phyloP scores from a whole-genome alignment of 2,888 invertebrate species.

The Ormyrus thymus region DNA sequence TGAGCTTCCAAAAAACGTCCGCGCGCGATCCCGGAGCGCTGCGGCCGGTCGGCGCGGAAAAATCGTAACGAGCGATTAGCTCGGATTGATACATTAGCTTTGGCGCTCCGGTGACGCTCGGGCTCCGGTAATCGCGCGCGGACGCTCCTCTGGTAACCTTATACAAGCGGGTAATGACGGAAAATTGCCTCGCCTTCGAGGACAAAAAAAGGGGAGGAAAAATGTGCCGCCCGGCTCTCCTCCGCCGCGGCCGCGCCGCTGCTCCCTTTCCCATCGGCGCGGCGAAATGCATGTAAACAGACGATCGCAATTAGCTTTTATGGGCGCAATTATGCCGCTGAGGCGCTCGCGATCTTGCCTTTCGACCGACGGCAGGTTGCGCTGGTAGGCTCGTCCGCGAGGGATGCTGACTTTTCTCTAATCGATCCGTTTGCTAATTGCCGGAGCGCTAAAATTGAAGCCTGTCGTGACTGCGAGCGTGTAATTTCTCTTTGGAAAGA shows the following conservation, averaged over 20 bases:
- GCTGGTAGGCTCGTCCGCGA: too few relatives aligned
- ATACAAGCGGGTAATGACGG: slow-evolving; percentile 39
- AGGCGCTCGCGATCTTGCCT: slow-evolving; percentile 4
- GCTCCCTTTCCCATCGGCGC: slow-evolving; percentile 23
- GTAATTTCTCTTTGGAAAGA: too few relatives aligned
- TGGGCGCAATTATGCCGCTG: slow-evolving; percentile 34
- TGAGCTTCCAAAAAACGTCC: background rate
- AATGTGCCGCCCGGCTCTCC: background rate
- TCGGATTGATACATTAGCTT: slow-evolving; percentile 46
- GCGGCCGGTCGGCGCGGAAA: background rate
- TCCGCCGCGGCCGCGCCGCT: too few relatives aligned
- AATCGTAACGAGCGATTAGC: slow-evolving; percentile 41
- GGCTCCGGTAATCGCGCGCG: background rate
- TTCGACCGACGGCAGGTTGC: background rate
- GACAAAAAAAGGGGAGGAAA: slow-evolving; percentile 23
- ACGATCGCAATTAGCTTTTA: slow-evolving; percentile 41
- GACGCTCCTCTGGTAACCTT: slow-evolving; percentile 8
- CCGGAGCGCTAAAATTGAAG: too few relatives aligned
- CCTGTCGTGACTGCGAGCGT: too few relatives aligned
- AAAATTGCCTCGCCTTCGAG: slow-evolving; percentile 24
- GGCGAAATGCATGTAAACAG: slow-evolving; percentile 30
- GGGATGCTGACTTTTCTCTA: too few relatives aligned
- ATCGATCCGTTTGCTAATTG: too few relatives aligned
- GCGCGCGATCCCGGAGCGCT: too few relatives aligned
- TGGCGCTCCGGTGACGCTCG: background rate